Percentiles rank a stretch among this genome's conserved stretches.
Evolutionary conservation across 2,888 invertebrate species (phyloP).

Genomic region (Venustoraphidia nigricollis): DNA sequence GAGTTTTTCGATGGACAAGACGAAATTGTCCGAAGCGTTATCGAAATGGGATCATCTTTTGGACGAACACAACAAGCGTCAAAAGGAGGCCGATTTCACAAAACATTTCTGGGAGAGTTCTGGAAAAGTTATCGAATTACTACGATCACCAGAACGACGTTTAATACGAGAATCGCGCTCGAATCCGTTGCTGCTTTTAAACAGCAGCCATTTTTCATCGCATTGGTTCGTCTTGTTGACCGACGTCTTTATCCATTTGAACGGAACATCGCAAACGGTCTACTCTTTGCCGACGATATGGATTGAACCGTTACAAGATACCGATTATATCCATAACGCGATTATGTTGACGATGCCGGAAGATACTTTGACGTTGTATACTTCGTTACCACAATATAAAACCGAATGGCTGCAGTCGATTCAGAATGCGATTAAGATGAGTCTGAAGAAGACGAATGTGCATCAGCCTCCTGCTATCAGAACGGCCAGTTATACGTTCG

Average conservation of each 20-base stretch:
- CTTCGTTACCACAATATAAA: slow-evolving; percentile 51
- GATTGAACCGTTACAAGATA: slow-evolving; percentile 59
- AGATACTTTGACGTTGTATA: slow-evolving; percentile 51
- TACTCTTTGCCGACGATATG: slow-evolving; percentile 63
- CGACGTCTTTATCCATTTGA: slow-evolving; percentile 63
- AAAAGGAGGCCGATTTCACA: slow-evolving; percentile 51
- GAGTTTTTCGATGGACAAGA: slow-evolving; percentile 22
- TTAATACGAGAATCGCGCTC: slow-evolving; percentile 62
- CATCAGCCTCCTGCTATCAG: slow-evolving; percentile 55
- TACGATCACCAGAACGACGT: slow-evolving; percentile 51
- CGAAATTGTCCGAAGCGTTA: slow-evolving; percentile 35
- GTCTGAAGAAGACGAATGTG: slow-evolving; percentile 42
- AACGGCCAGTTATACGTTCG: slow-evolving; percentile 56
- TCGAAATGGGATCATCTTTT: slow-evolving; percentile 45
- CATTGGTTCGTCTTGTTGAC: slow-evolving; percentile 72
- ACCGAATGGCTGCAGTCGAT: slow-evolving; percentile 66
- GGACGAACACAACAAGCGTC: slow-evolving; percentile 43
- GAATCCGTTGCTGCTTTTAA: slow-evolving; percentile 49
- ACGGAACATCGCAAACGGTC: slow-evolving; percentile 45
- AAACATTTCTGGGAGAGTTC: slow-evolving; percentile 59
- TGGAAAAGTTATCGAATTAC: slow-evolving; percentile 44
- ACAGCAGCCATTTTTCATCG: slow-evolving; percentile 57
- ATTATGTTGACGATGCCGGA: slow-evolving; percentile 65
- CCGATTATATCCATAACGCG: slow-evolving; percentile 43
- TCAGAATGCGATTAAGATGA: slow-evolving; percentile 54